Percentiles rank a stretch among this genome's conserved stretches.
Evolutionary conservation across 1,140 invertebrate species (phyloP).

Genomic region (Drosophila persimilis): DNA sequence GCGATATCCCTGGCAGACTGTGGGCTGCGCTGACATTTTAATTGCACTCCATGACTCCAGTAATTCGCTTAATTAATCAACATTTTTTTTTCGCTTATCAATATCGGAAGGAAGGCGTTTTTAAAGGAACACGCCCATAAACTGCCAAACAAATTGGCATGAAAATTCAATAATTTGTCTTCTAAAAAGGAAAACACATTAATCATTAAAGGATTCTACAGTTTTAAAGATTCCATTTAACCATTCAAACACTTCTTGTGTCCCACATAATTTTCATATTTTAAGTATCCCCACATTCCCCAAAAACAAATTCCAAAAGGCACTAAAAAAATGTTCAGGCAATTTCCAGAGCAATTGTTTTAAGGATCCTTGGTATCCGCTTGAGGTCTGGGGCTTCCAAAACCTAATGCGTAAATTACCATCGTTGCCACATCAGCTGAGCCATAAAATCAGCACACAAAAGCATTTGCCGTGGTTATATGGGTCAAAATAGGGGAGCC

Average conservation of each 20-base stretch:
- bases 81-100: constrained; percentile 55
- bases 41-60: constrained; percentile 76
- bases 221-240: too few species aligned
- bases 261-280: too few species aligned
- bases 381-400: background rate
- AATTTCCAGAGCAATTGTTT: too few species aligned
- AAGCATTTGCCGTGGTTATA: constrained; percentile 40
- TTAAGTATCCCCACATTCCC: too few species aligned
- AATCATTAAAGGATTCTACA: too few species aligned
- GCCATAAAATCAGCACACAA: constrained; percentile 67
- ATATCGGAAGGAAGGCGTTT: constrained; percentile 18
- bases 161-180: constrained; percentile 8
- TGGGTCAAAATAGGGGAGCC: constrained; percentile 32
- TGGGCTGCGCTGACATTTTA: constrained; percentile 73
- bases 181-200: background rate
- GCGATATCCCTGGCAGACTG: constrained; percentile 17
- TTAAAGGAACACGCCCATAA: constrained; percentile 21
- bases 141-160: background rate
- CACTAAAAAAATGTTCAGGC: too few species aligned
- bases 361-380: background rate
- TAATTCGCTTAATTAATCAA: constrained; percentile 81
- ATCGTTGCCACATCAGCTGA: constrained; percentile 52
- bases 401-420: constrained; percentile 47
- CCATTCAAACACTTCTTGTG: too few species aligned
- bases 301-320: too few species aligned